Evolutionary conservation across 2,888 invertebrate genomes (phyloP), one percentile per base, ranked within the genome.

Genomic region (Anticlea derivata): DNA sequence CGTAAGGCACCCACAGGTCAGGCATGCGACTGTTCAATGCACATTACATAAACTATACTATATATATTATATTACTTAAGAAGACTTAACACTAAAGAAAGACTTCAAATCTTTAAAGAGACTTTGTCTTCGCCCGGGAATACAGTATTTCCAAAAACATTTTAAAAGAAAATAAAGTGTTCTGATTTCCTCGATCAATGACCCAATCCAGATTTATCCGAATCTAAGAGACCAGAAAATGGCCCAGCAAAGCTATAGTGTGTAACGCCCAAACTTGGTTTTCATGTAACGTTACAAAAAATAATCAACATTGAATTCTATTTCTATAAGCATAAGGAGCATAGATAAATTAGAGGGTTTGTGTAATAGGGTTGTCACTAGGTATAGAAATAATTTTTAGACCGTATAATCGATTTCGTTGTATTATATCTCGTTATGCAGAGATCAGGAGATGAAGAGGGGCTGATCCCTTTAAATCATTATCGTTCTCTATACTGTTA

Each of bases 351-450:
- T 29, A 22, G 11, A 46, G 7, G 2, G 7, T 10, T 43, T 20
- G 33, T 24, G 38, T 30, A 35, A 44, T 47, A 41, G 7, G 61
- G 50, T 55, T 51, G 38, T 38, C 41, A 47, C 47, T 35, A 20
- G 64, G 64, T 71, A 69, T 54, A 68, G 64, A 68, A 75, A 80
- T 77, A 79, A 80, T 70, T 75, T 77, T 61, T 66, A 68, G 82
- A 82, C 80, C 72, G 81, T 80, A 74, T 78, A 83, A 85, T 84
- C 84, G 83, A 86, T 83, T 82, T 82, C 67, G 73, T 74, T 80
- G 67, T 76, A 77, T 80, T 80, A 81, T 75, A 80, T 76, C 75
- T 76, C 70, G 78, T 82, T 80, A 82, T 72, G 11, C 23, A 11
- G 43, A 49, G 43, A 54, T 72, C 66, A 63, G 67, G 75, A 73